Conservation (phyloP, 2,888 invertebrate species). For the Hirtodrosophila histrioides region DNA sequence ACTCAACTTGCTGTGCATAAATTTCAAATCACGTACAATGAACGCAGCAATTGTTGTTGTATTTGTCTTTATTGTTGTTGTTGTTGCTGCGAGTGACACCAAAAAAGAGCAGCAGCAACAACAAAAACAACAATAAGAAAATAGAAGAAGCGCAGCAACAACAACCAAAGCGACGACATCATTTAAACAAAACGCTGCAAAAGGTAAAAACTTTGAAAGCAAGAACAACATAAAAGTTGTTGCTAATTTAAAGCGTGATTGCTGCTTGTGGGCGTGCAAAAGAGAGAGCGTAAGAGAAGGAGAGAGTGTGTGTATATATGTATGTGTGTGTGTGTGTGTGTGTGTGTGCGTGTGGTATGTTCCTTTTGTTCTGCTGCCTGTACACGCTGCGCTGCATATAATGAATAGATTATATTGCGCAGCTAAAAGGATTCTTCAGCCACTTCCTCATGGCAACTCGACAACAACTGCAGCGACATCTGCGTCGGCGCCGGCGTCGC, state of each 20-base stretch:
- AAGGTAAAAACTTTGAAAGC: conserved; percentile 28
- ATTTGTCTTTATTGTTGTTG: conserved; percentile 23
- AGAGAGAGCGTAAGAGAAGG: conserved; percentile 8
- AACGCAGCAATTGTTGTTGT: conserved; percentile 49
- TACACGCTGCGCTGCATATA: conserved; percentile 70
- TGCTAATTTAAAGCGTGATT: conserved; percentile 70
- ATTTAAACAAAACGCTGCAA: conserved; percentile 63
- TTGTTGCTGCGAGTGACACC: conserved; percentile 55
- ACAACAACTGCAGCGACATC: conserved; percentile 59
- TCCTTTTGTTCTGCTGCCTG: conserved; percentile 33
- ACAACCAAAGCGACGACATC: conserved; percentile 41
- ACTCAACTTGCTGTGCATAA: conserved; percentile 63
- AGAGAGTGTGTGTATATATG: background rate
- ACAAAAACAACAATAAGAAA: conserved; percentile 24
- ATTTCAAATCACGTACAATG: conserved; percentile 80
- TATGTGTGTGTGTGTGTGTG: background rate
- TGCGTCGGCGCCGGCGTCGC: conserved; percentile 44
- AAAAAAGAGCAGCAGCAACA: conserved; percentile 36
- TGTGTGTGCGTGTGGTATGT: conserved; percentile 13
- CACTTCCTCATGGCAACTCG: conserved; percentile 57
- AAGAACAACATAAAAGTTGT: conserved; percentile 41
- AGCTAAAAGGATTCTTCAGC: conserved; percentile 73
- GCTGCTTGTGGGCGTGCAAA: conserved; percentile 32
- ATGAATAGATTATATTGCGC: conserved; percentile 75
- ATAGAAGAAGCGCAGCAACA: conserved; percentile 27